Conservation (phyloP, 2,888 invertebrate genomes). For the Cremastinae sp. region DNA sequence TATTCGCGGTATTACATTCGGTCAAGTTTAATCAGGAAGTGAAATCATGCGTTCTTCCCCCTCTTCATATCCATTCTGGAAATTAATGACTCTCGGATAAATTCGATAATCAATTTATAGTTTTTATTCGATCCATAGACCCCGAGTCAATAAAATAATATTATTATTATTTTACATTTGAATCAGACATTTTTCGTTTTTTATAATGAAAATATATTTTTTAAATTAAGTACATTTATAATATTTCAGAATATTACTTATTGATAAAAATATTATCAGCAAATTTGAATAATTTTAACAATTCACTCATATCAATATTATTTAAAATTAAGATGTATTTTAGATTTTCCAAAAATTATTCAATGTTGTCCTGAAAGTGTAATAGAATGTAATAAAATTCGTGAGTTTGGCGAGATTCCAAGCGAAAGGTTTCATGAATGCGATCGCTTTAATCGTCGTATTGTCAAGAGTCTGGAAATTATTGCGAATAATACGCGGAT, state of each 20-base stretch:
- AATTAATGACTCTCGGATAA: not conserved
- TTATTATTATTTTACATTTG: too few relatives aligned
- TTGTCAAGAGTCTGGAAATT: constrained; percentile 47
- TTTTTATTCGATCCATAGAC: too few relatives aligned
- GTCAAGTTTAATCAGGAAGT: constrained; percentile 3
- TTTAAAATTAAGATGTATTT: constrained; percentile 25
- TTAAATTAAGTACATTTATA: too few relatives aligned
- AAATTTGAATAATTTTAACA: too few relatives aligned
- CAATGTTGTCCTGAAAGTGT: constrained; percentile 34
- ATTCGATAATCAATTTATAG: not conserved
- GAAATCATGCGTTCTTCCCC: not conserved
- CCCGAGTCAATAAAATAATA: too few relatives aligned
- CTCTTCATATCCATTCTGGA: not conserved
- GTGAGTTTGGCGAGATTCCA: constrained; percentile 43
- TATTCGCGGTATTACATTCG: constrained; percentile 20
- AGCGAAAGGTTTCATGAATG: constrained; percentile 48
- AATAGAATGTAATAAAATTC: constrained; percentile 19
- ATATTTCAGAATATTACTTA: too few relatives aligned
- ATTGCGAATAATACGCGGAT: constrained; percentile 23
- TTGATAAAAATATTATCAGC: too few relatives aligned
- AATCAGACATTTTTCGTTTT: too few relatives aligned
- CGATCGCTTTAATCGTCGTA: constrained; percentile 53
- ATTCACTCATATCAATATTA: too few relatives aligned
- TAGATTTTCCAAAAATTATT: constrained; percentile 30
- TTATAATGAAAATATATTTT: too few relatives aligned